Conservation (phyloP, 2,113 vertebrate genomes). For the Bothrops jararaca region DNA sequence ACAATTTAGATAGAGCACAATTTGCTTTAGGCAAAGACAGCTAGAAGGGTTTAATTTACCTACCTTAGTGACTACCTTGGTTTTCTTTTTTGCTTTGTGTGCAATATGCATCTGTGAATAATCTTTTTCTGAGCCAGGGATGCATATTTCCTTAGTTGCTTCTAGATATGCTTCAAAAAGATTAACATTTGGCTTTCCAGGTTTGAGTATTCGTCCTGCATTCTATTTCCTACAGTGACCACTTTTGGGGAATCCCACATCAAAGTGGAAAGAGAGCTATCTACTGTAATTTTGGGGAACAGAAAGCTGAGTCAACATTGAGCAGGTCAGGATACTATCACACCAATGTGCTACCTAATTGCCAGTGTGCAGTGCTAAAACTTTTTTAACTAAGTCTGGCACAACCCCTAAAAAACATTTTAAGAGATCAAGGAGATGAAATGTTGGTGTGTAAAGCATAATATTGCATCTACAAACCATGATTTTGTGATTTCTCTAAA, state of each 20-base stretch:
- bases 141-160: not conserved
- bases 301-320: not conserved
- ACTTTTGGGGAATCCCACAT: not conserved
- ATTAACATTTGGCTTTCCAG: not conserved
- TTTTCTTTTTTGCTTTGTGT: not conserved
- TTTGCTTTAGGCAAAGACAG: slow-evolving; percentile 40
- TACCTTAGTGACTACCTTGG: not conserved
- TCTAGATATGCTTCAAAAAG: not conserved
- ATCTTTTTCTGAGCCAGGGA: not conserved
- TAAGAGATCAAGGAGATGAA: not conserved
- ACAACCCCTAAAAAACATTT: not conserved
- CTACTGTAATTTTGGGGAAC: not conserved
- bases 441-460: not conserved
- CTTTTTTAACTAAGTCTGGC: not conserved
- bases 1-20: slow-evolving; percentile 23
- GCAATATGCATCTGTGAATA: not conserved
- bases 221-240: not conserved
- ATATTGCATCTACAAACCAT: not conserved
- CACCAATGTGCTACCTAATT: not conserved
- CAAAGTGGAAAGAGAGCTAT: not conserved
- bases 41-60: slow-evolving; percentile 40
- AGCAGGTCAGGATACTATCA: not conserved
- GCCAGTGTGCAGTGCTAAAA: not conserved
- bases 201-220: not conserved
- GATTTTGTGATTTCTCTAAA: not conserved